Percentiles rank a stretch among this genome's conserved stretches.
Conservation (phyloP, 1,140 invertebrate species). For the Trinorchestia longiramus region DNA sequence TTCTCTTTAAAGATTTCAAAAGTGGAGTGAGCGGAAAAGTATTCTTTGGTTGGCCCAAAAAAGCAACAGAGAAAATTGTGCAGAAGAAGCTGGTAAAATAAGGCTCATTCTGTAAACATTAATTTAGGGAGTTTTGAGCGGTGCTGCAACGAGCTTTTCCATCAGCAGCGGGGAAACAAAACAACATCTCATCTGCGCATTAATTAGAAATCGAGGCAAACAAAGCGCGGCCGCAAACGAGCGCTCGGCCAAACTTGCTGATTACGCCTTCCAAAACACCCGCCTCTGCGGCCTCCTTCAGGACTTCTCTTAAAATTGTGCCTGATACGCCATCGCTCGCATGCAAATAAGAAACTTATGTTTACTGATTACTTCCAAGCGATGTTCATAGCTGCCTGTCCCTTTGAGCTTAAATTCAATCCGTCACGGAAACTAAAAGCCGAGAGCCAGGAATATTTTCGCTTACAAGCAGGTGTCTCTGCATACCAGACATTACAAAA, state of each 20-base stretch:
- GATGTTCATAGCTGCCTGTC: background rate
- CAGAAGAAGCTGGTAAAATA: slow-evolving; percentile 2
- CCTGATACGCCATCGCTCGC: background rate
- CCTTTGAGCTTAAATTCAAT: background rate
- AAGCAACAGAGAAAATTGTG: slow-evolving; percentile 39
- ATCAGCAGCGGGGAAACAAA: slow-evolving; percentile 13
- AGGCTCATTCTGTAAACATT: slow-evolving; percentile 54
- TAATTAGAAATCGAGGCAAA: slow-evolving; percentile 55
- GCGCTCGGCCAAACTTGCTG: slow-evolving; percentile 41
- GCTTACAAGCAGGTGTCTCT: background rate
- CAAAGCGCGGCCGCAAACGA: slow-evolving; percentile 12
- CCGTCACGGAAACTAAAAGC: background rate
- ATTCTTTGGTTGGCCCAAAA: slow-evolving; percentile 29
- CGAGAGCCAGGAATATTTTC: background rate
- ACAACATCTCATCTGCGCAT: slow-evolving; percentile 52
- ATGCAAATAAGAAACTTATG: background rate
- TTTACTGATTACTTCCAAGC: background rate
- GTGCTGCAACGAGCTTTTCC: slow-evolving; percentile 52
- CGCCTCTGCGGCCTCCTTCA: background rate
- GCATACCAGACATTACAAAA: background rate
- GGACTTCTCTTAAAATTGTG: background rate
- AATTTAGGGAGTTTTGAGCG: slow-evolving; percentile 51
- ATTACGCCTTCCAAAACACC: slow-evolving; percentile 33
- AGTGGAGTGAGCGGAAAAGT: background rate
- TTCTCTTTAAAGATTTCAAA: slow-evolving; percentile 3